Evolutionary conservation across 2,888 invertebrate genomes (phyloP).

Genomic region (Nysson spinosus): DNA sequence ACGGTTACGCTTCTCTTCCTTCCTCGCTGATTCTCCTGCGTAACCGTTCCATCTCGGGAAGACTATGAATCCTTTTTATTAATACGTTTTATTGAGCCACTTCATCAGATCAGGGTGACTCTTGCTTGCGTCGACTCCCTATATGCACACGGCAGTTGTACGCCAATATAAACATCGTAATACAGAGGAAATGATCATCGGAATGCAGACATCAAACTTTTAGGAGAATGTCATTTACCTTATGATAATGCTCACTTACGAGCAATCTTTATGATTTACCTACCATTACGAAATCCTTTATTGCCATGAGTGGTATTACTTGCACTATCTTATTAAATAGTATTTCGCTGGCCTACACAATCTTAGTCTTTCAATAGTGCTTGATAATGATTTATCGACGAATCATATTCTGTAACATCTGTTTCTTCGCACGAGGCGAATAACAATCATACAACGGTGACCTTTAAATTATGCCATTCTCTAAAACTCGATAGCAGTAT

Average conservation of each 20-base stretch:
- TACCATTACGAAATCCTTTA: no score
- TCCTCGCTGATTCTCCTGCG: constrained; percentile 29
- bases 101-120: constrained; percentile 38
- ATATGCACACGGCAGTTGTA: constrained; percentile 1
- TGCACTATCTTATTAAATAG: no score
- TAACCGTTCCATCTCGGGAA: constrained; percentile 27
- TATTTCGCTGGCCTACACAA: no score
- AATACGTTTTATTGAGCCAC: constrained; percentile 57
- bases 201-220: no score
- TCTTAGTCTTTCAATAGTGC: no score
- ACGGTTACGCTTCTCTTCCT: constrained; percentile 42
- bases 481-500: neutral
- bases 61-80: constrained; percentile 58
- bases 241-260: constrained; percentile 27
- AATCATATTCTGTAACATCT: neutral
- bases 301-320: no score
- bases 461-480: neutral
- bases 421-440: neutral
- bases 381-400: neutral
- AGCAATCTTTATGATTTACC: constrained; percentile 25
- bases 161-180: constrained; percentile 16
- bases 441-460: neutral
- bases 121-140: constrained; percentile 10
- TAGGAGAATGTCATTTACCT: neutral
- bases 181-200: constrained; percentile 5